Evolutionary conservation across 2,888 invertebrate genomes (phyloP).

Genomic region (Aspidiotus rigidus): DNA sequence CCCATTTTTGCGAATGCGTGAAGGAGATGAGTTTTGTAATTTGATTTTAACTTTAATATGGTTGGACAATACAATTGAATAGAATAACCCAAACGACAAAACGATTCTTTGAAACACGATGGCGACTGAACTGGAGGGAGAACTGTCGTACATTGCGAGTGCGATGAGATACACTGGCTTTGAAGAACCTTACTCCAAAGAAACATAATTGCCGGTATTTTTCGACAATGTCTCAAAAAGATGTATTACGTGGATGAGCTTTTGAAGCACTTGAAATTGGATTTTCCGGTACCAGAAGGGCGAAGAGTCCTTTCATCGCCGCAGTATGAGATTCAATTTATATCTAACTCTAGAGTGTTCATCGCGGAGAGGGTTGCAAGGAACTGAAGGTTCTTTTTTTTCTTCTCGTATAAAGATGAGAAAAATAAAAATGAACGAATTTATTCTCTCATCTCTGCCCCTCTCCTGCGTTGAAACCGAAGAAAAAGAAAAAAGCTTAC

Average conservation of each 20-base stretch:
- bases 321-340: slow-evolving; percentile 5
- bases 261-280: slow-evolving; percentile 18
- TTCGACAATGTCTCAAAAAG: slow-evolving; percentile 22
- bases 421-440: no score
- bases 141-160: neutral
- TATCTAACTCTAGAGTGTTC: slow-evolving; percentile 3
- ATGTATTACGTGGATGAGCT: slow-evolving; percentile 31
- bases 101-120: slow-evolving; percentile 22
- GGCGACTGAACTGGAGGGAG: slow-evolving; percentile 4
- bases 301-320: neutral
- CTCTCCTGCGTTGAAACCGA: no score
- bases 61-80: slow-evolving; percentile 31
- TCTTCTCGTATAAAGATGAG: no score
- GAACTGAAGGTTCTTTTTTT: neutral
- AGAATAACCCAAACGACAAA: slow-evolving; percentile 27
- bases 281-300: slow-evolving; percentile 15
- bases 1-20: slow-evolving; percentile 20
- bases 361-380: neutral
- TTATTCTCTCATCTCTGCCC: no score
- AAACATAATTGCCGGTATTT: slow-evolving; percentile 9
- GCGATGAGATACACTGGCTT: neutral
- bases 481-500: no score
- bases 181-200: slow-evolving; percentile 8
- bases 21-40: slow-evolving; percentile 33
- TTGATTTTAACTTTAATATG: slow-evolving; percentile 30